Base-by-base conservation (phyloP, 53 echinoderm and acorn worm species). In the Patiria pectinifera region DNA sequence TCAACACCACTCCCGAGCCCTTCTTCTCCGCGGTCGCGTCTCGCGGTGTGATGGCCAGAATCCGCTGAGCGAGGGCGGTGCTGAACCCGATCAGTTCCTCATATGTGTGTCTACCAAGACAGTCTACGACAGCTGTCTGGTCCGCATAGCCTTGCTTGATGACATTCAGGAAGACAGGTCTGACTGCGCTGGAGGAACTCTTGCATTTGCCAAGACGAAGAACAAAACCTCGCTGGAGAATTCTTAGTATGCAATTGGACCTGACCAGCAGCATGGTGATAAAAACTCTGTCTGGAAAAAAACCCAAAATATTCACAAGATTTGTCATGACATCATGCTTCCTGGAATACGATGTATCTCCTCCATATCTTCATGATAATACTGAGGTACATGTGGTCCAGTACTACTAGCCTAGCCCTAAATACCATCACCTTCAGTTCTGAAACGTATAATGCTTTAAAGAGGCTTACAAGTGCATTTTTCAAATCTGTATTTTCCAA, bases 131-230 rank as follows among this genome's bases (percentile, higher is more conserved):
- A 10, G 98, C 98, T 11, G 93, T 93, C 69, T 86, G 89, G n/a
- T 87, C 90, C 26, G 82, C 82, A 82, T 92, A 94, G 11, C 91
- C 92, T 59, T 92, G 85, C 62, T 87, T 93, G 47, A 98, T 83
- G 10, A 91, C 93, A 80, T 96, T 95, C 23, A 96, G 93, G 79
- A 98, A 98, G 35, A 94, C 77, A 45, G 98, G 95, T 86, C 87
- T 93, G 23, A 91, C 80, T 12, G 77, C 59, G 46, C 26, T 71
- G 13, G 93, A 87, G 16, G 81, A 90, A 25, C 80, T 62, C 2
- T 66, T 19, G 10, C 69, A 21, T 78, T 81, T 80, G 82, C 80
- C 47, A 1, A 79, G 80, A 79, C 45, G 12, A 66, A 18, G 66
- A 18, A 66, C 19, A 18, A 6, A 14, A 66, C 66, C 66, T 66